phyloP scores from a whole-genome alignment of 2,797 vertebrate genomes.

The Aphelocoma californica region DNA sequence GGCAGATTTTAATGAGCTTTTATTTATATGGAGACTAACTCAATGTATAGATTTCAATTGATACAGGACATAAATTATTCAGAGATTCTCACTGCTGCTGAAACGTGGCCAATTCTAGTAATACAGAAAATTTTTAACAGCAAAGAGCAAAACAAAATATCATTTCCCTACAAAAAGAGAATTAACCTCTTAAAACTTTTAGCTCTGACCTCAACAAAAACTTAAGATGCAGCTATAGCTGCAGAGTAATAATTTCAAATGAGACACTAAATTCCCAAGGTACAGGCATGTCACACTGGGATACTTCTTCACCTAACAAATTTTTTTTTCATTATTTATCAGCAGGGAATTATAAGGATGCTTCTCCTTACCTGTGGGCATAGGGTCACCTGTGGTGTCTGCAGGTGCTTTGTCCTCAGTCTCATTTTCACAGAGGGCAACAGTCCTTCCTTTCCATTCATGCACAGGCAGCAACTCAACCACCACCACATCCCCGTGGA shows the following conservation, averaged over 20 bases:
- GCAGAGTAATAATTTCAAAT: not conserved
- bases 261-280: not conserved
- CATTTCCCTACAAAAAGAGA: not conserved
- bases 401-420: conserved; percentile 80
- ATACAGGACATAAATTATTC: not conserved
- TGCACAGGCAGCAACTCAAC: conserved; percentile 84
- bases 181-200: not conserved
- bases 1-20: conserved; percentile 4
- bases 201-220: not conserved
- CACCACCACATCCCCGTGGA: conserved; percentile 88
- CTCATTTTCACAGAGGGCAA: conserved; percentile 83
- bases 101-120: not conserved
- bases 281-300: not conserved
- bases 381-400: conserved; percentile 79
- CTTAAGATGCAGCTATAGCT: not conserved
- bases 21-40: not conserved
- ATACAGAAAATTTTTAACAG: not conserved
- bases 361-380: conserved; percentile 86
- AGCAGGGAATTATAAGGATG: not conserved
- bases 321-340: not conserved
- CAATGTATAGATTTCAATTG: not conserved
- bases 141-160: not conserved
- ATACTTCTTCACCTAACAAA: not conserved
- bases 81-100: not conserved
- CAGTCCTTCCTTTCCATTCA: conserved; percentile 89